These are phyloP conservation scores for Garrulus glandarius DNA, from an alignment of 2,797 vertebrate genomes.

Conservation along the genomic window DNA sequence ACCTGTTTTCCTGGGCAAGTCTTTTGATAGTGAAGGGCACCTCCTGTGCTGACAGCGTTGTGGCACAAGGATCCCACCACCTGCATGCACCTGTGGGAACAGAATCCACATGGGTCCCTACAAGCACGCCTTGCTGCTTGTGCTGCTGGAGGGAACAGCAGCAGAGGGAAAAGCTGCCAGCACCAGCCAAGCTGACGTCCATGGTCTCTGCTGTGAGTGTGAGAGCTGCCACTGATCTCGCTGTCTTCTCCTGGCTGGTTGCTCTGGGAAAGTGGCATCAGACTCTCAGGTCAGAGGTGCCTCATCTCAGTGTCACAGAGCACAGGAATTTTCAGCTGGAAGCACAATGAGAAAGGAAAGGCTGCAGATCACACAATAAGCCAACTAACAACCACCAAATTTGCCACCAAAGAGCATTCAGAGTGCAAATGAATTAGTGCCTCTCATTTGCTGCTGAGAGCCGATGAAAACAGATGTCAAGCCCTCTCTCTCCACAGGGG, in stretches of 20 bases:
- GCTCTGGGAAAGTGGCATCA: background rate
- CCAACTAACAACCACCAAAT: background rate
- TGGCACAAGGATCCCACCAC: background rate
- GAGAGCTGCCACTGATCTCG: background rate
- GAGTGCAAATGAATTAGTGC: background rate
- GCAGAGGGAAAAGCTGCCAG: background rate
- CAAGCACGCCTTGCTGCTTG: background rate
- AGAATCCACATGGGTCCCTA: background rate
- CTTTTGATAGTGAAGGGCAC: background rate
- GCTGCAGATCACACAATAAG: background rate
- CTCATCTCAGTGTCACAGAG: background rate
- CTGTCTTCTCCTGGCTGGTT: background rate
- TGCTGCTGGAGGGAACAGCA: background rate
- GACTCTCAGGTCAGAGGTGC: background rate
- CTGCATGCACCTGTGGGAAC: background rate
- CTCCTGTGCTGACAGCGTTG: background rate
- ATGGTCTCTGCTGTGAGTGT: fast-evolving
- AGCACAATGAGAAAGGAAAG: background rate
- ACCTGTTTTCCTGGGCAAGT: background rate
- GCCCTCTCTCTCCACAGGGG: background rate
- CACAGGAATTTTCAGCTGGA: background rate
- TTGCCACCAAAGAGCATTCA: background rate
- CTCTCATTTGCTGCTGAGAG: background rate
- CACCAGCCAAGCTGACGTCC: background rate
- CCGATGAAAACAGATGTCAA: background rate